Percentiles rank a stretch among this genome's conserved stretches.
Conservation (phyloP, 2,113 vertebrate species). For the Chrysemys picta region DNA sequence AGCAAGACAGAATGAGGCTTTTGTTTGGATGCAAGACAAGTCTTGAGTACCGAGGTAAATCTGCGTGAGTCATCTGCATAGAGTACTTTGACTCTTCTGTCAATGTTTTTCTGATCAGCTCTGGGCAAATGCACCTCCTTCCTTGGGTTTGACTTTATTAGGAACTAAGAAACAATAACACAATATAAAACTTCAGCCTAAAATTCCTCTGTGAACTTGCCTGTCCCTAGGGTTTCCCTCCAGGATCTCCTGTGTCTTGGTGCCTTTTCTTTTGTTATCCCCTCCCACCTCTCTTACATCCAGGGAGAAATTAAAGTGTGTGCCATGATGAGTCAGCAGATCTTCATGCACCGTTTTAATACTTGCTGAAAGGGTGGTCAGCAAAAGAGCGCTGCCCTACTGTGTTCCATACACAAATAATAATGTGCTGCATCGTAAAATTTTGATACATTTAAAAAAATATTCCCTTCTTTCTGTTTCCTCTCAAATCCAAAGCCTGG, state of each 20-base stretch:
- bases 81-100: not conserved
- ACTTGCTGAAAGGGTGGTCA: not conserved
- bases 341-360: not conserved
- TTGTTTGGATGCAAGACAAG: too few relatives aligned
- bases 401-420: not conserved
- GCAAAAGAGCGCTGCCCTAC: not conserved
- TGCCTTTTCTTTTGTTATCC: not conserved
- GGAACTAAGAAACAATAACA: too few relatives aligned
- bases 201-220: too few relatives aligned
- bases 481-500: not conserved
- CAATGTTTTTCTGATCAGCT: too few relatives aligned
- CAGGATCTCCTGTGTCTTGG: not conserved
- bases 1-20: too few relatives aligned
- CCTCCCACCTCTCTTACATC: not conserved
- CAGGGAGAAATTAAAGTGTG: not conserved
- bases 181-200: too few relatives aligned
- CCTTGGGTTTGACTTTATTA: too few relatives aligned
- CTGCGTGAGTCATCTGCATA: too few relatives aligned
- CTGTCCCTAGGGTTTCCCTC: not conserved
- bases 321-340: not conserved
- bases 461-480: not conserved
- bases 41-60: too few relatives aligned
- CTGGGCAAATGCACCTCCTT: too few relatives aligned
- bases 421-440: constrained; percentile 9
- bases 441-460: not conserved